Conservation (phyloP, 2,797 vertebrate species). For the Chelidonichthys spinosus region DNA sequence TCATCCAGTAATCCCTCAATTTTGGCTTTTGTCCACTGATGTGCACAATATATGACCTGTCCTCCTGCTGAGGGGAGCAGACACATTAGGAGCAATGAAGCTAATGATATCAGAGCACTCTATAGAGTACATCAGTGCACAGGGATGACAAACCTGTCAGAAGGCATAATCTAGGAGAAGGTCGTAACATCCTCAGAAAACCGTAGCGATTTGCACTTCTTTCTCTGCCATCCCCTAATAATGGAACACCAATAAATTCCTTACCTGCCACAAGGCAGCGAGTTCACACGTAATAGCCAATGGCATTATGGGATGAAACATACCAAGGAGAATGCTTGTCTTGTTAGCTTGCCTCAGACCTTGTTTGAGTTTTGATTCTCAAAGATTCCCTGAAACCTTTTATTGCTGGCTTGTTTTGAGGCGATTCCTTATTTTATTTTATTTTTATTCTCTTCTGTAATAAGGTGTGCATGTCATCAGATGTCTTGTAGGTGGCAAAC, state of each 20-base stretch:
- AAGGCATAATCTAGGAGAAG: conserved; percentile 93
- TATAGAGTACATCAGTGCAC: conserved; percentile 91
- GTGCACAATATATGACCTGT: conserved; percentile 88
- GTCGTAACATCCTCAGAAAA: conserved; percentile 93
- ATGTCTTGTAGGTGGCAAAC: conserved; percentile 89
- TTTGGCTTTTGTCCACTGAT: conserved; percentile 79
- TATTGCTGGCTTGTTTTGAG: conserved; percentile 93
- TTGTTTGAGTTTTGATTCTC: conserved; percentile 96
- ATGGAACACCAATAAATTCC: conserved; percentile 95
- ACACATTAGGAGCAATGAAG: conserved; percentile 97
- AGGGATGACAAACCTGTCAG: conserved; percentile 97
- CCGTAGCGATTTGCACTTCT: conserved; percentile 86
- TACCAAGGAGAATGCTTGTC: conserved; percentile 94
- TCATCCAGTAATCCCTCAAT: conserved; percentile 61
- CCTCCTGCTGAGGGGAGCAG: conserved; percentile 86
- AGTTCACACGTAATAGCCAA: conserved; percentile 84
- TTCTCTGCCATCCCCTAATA: conserved; percentile 91
- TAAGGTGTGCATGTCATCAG: conserved; percentile 89
- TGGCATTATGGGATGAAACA: conserved; percentile 92
- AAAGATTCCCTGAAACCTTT: conserved; percentile 91
- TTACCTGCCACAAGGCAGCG: conserved; percentile 88
- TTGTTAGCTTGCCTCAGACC: conserved; percentile 85
- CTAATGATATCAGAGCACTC: conserved; percentile 98
- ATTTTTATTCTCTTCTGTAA: conserved; percentile 89
- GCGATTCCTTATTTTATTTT: conserved; percentile 91